Percentiles rank a stretch among this genome's conserved stretches.
These are phyloP conservation scores for Stichopus horrens DNA, from an alignment of 53 echinoderm and acorn worm species.

Conservation along the genomic window DNA sequence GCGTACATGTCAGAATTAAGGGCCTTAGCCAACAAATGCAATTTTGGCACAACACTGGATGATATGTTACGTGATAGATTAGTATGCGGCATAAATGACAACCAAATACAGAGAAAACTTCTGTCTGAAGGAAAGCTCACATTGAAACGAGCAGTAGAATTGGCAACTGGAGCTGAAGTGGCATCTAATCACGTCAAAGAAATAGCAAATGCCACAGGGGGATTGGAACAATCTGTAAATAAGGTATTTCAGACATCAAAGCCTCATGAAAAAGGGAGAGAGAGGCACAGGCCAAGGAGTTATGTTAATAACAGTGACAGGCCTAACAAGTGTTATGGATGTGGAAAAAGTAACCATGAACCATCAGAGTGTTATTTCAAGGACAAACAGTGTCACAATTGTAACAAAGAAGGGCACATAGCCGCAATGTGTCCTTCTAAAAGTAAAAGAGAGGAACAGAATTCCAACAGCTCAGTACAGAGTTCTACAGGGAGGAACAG, in stretches of 20 bases:
- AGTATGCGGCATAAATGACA: conserved; percentile 50
- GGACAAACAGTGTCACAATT: conserved; percentile 22
- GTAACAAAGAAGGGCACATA: conserved; percentile 47
- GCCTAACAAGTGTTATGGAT: conserved; percentile 39
- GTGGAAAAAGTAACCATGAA: conserved; percentile 26
- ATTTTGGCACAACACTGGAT: conserved; percentile 38
- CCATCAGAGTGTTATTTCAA: conserved; percentile 23
- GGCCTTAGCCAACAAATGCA: conserved; percentile 42
- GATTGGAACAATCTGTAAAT: conserved; percentile 18
- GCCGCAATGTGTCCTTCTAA: conserved; percentile 45
- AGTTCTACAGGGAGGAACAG: conserved; percentile 25
- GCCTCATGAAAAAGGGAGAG: neutral
- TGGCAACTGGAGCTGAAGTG: conserved; percentile 24
- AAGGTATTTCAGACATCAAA: neutral
- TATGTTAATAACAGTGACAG: neutral
- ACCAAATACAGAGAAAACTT: conserved; percentile 44
- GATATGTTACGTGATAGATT: conserved; percentile 50
- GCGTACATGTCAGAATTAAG: conserved; percentile 32
- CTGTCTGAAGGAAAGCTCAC: conserved; percentile 40
- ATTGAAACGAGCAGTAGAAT: conserved; percentile 37
- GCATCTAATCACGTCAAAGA: conserved; percentile 47
- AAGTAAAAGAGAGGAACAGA: neutral
- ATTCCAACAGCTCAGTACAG: neutral
- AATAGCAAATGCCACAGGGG: conserved; percentile 23
- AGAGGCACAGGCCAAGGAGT: conserved; percentile 22